Conservation (phyloP, 2,888 invertebrate genomes). For the Aspidiotus rigidus region DNA sequence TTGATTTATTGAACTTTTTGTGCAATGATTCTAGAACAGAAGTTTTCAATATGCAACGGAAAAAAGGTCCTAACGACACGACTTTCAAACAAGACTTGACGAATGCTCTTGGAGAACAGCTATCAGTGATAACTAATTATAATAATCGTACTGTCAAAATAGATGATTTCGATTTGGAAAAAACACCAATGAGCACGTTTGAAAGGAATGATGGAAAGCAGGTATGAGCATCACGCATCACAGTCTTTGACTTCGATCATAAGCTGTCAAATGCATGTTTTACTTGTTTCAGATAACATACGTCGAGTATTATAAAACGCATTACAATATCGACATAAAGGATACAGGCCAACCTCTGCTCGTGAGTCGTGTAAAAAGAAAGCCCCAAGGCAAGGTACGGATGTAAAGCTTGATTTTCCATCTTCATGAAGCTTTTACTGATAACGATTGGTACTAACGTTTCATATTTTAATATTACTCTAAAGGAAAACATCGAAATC, state of each 20-base stretch:
- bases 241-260: neutral
- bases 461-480: no score
- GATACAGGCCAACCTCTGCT: constrained; percentile 70
- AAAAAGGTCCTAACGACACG: neutral
- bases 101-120: constrained; percentile 52
- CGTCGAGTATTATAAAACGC: constrained; percentile 69
- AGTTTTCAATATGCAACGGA: constrained; percentile 40
- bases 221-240: neutral
- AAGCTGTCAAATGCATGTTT: neutral
- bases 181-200: constrained; percentile 63
- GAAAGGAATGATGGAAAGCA: constrained; percentile 44
- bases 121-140: constrained; percentile 73
- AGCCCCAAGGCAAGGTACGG: constrained; percentile 17
- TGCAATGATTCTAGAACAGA: constrained; percentile 45
- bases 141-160: constrained; percentile 82
- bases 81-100: constrained; percentile 43
- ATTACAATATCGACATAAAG: constrained; percentile 63
- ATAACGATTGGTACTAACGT: no score
- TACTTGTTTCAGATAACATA: constrained; percentile 49
- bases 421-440: neutral
- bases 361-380: constrained; percentile 51
- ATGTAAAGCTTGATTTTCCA: neutral
- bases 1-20: constrained; percentile 39
- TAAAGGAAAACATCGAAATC: constrained; percentile 44
- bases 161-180: constrained; percentile 72